Base-by-base conservation (phyloP, 1,140 invertebrate species). In the Cotesia typhae region DNA sequence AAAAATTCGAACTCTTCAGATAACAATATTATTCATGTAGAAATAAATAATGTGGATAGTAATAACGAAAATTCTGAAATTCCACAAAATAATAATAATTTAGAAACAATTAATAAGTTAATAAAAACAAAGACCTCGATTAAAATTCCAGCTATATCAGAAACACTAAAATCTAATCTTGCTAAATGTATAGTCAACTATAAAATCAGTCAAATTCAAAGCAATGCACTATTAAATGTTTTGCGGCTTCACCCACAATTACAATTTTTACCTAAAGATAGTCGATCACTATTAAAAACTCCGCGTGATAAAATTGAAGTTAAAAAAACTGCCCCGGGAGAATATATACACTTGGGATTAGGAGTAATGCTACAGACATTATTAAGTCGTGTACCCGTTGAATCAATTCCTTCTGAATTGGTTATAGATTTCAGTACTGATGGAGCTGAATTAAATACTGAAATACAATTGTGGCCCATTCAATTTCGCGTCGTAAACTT, bases 291-390 rank as follows among this genome's bases (percentile, higher is more conserved):
- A 35, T 37, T 69, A 57, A 36, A 68, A 57, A 75, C 74, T 63
- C 69, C 69, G 17, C 41, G 36, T 10, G 47, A 35, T 7, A 55
- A 47, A 41, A 65, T 41, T 36, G 4, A 37, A 53, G n/a, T 75
- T 17, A 63, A 59, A 57, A 10, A 53, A 20, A 20, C 69, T 41
- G 14, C 2, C 10, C 64, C 35, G 12, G 74, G 70, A 52, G 74
- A 75, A 71, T 71, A 75, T 63, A 37, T 75, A 41, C 74, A 75
- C 65, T 10, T 71, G 17, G 74, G 74, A 7, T 60, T 72, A 2
- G 38, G 64, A 61, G 5, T 35, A 36, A 64, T 66, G 10, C 64
- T 72, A 7, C n/a, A 37, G 4, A 70, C 53, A 38, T 70, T 60
- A 35, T 59, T 74, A 36, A 2, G 35, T n/a, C 4, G 12, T 6